Conservation (phyloP, 2,888 invertebrate genomes). For the Cyclophora punctaria region DNA sequence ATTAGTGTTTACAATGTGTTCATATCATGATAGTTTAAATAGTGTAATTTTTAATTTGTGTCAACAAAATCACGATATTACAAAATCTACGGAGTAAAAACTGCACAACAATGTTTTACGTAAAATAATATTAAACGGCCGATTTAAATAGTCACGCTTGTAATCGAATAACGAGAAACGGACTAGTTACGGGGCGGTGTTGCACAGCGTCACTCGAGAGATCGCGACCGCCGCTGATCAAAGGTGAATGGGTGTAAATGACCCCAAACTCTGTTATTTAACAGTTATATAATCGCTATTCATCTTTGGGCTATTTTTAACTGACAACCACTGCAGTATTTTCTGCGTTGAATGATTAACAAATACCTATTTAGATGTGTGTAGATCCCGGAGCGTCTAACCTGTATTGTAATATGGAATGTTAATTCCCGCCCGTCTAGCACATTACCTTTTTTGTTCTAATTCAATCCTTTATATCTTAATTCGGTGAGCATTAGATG, state of each 20-base stretch:
- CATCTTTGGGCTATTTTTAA: background rate
- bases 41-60: too few species aligned
- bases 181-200: conserved; percentile 10
- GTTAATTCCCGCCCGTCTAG: too few species aligned
- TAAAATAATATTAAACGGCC: conserved; percentile 6
- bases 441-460: too few species aligned
- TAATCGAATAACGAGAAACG: conserved; percentile 19
- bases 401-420: too few species aligned
- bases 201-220: conserved; percentile 5
- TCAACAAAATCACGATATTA: background rate
- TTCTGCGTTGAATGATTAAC: too few species aligned
- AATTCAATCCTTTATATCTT: too few species aligned
- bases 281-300: conserved; percentile 10
- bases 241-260: conserved; percentile 18
- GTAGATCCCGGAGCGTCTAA: too few species aligned
- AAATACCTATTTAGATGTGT: too few species aligned
- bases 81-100: background rate
- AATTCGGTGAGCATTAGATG: too few species aligned
- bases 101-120: conserved; percentile 8
- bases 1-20: too few species aligned
- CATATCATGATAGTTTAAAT: too few species aligned
- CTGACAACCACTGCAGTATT: too few species aligned
- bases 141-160: conserved; percentile 9
- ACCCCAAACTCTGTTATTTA: conserved; percentile 20
- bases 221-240: background rate